These are phyloP conservation scores for Mormyrus iriodes DNA, from an alignment of 2,113 vertebrate genomes.

Conservation along the genomic window DNA sequence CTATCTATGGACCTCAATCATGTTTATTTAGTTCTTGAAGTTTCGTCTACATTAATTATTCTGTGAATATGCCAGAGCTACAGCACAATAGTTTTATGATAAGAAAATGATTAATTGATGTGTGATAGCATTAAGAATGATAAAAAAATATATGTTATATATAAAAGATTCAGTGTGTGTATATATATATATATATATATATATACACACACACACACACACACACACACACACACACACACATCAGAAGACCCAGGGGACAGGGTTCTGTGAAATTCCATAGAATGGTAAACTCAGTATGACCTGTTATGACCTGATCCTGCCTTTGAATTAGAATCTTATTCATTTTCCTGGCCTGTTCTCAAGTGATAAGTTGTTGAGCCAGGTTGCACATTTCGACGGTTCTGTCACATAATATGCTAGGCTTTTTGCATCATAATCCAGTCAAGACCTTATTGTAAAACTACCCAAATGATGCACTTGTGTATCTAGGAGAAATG, in stretches of 20 bases:
- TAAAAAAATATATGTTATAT: background rate
- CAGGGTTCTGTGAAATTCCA: background rate
- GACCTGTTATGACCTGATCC: background rate
- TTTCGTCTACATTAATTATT: background rate
- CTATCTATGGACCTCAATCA: background rate
- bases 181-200: background rate
- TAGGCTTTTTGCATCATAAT: background rate
- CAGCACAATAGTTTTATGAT: background rate
- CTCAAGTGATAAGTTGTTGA: background rate
- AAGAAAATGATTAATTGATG: background rate
- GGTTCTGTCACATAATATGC: constrained; percentile 1
- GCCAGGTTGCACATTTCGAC: background rate
- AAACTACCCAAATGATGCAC: background rate
- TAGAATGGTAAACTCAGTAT: background rate
- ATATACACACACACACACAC: too few relatives aligned
- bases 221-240: too few relatives aligned
- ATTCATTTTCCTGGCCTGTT: constrained; percentile 24
- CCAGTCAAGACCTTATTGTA: background rate
- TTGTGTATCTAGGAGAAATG: constrained; percentile 5
- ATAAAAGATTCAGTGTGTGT: too few relatives aligned
- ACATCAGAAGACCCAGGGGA: background rate
- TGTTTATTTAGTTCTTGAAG: background rate
- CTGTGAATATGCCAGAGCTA: background rate
- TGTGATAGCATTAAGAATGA: background rate
- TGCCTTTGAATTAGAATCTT: background rate